Conservation (phyloP, 2,888 invertebrate species). For the Lepidocyrtoides sp. region DNA sequence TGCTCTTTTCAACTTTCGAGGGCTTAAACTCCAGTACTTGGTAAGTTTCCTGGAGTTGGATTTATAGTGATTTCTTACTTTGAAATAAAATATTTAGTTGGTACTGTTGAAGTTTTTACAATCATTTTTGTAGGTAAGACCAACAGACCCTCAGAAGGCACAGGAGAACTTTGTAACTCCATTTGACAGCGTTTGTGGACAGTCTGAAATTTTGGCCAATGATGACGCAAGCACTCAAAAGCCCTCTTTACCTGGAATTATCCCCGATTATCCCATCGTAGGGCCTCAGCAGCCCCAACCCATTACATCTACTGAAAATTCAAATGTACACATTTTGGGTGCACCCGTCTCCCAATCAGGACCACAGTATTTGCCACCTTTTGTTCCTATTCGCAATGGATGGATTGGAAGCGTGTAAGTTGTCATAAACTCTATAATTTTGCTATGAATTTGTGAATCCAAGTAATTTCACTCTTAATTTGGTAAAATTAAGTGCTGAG, state of each 20-base stretch:
- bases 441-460: too few relatives aligned
- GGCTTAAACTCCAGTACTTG: conserved; percentile 84
- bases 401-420: conserved; percentile 68
- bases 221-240: conserved; percentile 80
- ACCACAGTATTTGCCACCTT: conserved; percentile 73
- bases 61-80: neutral
- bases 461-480: too few relatives aligned
- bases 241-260: conserved; percentile 77
- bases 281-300: conserved; percentile 73
- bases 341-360: conserved; percentile 43
- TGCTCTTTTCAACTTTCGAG: conserved; percentile 84
- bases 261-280: conserved; percentile 80
- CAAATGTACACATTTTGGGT: conserved; percentile 53
- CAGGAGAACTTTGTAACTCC: conserved; percentile 69
- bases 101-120: too few relatives aligned
- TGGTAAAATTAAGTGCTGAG: too few relatives aligned
- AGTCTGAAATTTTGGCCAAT: conserved; percentile 72
- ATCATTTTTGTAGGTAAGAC: too few relatives aligned
- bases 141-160: conserved; percentile 72
- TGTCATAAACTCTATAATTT: neutral
- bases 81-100: neutral
- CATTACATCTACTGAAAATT: conserved; percentile 64
- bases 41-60: conserved; percentile 62
- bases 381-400: conserved; percentile 34
- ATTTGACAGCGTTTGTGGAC: conserved; percentile 79